phyloP scores from a whole-genome alignment of 2,888 invertebrate genomes.

The Odontothrips loti region DNA sequence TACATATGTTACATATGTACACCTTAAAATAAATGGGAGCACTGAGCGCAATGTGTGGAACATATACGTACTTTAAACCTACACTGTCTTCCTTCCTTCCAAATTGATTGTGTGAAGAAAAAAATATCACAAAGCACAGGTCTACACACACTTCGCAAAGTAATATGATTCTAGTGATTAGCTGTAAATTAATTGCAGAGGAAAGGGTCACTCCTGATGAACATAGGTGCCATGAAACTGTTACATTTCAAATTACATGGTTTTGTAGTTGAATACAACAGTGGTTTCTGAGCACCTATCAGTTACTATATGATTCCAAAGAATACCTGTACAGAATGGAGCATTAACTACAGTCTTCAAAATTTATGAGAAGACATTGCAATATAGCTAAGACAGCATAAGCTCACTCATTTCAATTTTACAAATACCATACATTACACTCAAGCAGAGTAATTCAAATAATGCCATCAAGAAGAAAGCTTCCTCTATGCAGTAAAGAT shows the following conservation, averaged over 20 bases:
- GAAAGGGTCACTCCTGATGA: background rate
- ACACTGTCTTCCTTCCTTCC: background rate
- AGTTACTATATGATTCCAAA: too few relatives aligned
- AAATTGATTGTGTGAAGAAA: background rate
- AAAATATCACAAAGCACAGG: conserved; percentile 22
- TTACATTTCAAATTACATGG: background rate
- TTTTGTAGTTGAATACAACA: background rate
- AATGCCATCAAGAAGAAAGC: background rate
- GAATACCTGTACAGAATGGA: too few relatives aligned
- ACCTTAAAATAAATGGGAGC: background rate
- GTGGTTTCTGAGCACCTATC: too few relatives aligned
- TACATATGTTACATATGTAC: background rate
- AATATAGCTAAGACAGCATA: background rate
- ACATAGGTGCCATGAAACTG: background rate
- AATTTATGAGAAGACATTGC: too few relatives aligned
- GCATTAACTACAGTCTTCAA: too few relatives aligned
- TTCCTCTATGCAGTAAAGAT: background rate
- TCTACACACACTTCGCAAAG: background rate
- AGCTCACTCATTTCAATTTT: too few relatives aligned
- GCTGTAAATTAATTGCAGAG: background rate
- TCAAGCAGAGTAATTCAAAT: too few relatives aligned
- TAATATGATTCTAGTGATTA: background rate
- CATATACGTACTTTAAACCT: background rate
- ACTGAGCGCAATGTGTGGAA: background rate
- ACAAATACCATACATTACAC: too few relatives aligned